Evolutionary conservation across 2,797 vertebrate genomes (phyloP).

Genomic region (Aplochiton taeniatus): DNA sequence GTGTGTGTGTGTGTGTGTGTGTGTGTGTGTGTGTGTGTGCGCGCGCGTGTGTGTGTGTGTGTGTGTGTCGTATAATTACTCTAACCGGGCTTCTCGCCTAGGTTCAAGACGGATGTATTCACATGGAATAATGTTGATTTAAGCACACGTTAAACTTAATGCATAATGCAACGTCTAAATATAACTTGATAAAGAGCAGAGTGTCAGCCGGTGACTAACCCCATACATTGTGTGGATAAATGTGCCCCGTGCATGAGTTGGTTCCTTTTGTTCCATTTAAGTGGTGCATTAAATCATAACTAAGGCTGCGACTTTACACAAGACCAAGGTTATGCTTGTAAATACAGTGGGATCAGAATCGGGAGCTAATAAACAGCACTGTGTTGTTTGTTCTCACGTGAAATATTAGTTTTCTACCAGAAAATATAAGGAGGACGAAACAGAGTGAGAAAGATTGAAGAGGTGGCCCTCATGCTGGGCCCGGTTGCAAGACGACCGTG

Average conservation of each 20-base stretch:
- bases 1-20: neutral
- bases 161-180: slow-evolving; percentile 75
- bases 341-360: slow-evolving; percentile 75
- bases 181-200: slow-evolving; percentile 78
- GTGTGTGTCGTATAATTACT: neutral
- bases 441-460: slow-evolving; percentile 23
- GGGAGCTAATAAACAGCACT: slow-evolving; percentile 21
- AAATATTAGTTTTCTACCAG: too few species aligned
- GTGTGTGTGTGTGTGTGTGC: neutral
- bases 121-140: slow-evolving; percentile 72
- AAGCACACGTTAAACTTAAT: slow-evolving; percentile 73
- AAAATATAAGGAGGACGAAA: slow-evolving; percentile 6
- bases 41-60: neutral
- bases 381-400: too few species aligned
- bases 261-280: slow-evolving; percentile 75
- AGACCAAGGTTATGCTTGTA: slow-evolving; percentile 76
- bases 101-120: slow-evolving; percentile 66
- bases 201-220: slow-evolving; percentile 64
- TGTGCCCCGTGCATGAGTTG: slow-evolving; percentile 69
- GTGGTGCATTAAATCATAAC: slow-evolving; percentile 73
- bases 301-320: slow-evolving; percentile 61
- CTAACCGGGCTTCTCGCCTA: neutral
- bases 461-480: too few species aligned
- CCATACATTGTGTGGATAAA: slow-evolving; percentile 75
- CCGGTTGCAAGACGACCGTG: slow-evolving; percentile 2